phyloP scores from a whole-genome alignment of 2,113 vertebrate species.

The Cathartes aura region DNA sequence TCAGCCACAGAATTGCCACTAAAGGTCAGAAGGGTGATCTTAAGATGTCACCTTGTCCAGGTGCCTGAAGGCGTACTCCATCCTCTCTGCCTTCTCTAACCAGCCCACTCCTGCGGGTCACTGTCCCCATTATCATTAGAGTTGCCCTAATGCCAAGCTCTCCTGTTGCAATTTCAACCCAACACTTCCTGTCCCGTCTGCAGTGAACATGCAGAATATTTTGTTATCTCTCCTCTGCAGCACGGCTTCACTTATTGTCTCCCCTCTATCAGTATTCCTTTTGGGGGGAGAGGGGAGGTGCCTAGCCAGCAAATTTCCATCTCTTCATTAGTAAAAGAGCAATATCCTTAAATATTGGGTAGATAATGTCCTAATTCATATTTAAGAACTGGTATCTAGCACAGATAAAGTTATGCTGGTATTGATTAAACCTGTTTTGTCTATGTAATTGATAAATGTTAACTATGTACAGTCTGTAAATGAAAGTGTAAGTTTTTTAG shows the following conservation, averaged over 20 bases:
- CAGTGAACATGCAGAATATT: background rate
- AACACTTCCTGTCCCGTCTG: background rate
- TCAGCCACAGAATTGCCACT: background rate
- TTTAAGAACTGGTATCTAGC: background rate
- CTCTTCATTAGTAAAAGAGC: background rate
- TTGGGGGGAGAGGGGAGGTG: background rate
- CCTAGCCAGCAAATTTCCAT: background rate
- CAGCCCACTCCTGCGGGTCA: accelerated
- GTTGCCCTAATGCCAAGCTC: background rate
- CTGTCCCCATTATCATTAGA: too few species aligned
- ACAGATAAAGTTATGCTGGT: background rate
- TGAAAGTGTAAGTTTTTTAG: background rate
- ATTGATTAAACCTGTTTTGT: background rate
- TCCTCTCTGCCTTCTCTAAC: too few species aligned
- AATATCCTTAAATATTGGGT: background rate
- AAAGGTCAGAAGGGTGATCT: background rate
- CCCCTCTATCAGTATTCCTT: background rate
- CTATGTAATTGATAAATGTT: background rate
- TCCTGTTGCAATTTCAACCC: background rate
- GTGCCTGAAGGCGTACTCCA: background rate
- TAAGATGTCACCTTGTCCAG: background rate
- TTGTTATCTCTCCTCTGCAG: background rate
- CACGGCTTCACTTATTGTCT: background rate
- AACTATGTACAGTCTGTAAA: background rate
- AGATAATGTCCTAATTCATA: background rate